Conservation (phyloP, 2,797 vertebrate genomes). For the Chelon labrosus region DNA sequence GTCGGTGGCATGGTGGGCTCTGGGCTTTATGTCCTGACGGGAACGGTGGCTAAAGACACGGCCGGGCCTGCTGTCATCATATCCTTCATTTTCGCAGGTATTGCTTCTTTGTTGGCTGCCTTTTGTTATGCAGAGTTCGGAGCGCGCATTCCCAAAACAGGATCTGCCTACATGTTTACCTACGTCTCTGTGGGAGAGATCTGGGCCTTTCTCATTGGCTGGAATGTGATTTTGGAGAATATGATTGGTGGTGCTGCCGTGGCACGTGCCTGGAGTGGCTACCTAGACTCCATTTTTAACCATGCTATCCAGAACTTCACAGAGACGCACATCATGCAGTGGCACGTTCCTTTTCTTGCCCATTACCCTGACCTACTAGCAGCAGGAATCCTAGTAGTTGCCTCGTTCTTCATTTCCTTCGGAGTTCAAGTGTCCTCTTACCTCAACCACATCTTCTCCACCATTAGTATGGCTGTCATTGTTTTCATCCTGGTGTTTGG, state of each 20-base stretch:
- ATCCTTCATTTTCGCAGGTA: conserved; percentile 91
- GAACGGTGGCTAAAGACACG: conserved; percentile 94
- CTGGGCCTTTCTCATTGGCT: conserved; percentile 98
- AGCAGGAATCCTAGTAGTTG: conserved; percentile 89
- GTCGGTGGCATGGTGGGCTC: conserved; percentile 97
- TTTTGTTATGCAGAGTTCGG: conserved; percentile 98
- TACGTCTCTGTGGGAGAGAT: conserved; percentile 96
- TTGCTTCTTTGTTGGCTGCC: conserved; percentile 94
- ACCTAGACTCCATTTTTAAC: conserved; percentile 95
- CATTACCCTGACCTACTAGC: conserved; percentile 94
- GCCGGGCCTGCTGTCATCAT: conserved; percentile 91
- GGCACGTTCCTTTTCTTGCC: conserved; percentile 92
- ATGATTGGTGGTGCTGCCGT: conserved; percentile 95
- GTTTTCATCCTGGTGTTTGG: conserved; percentile 94
- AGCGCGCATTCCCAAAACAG: conserved; percentile 94
- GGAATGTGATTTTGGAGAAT: conserved; percentile 97
- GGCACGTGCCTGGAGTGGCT: conserved; percentile 96
- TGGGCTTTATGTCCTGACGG: conserved; percentile 95
- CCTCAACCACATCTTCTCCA: conserved; percentile 94
- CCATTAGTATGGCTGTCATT: conserved; percentile 90
- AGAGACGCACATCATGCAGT: conserved; percentile 89
- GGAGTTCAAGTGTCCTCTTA: conserved; percentile 95
- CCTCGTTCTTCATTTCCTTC: conserved; percentile 92
- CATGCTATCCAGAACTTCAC: conserved; percentile 95
- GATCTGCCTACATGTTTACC: conserved; percentile 98